phyloP scores from a whole-genome alignment of 2,888 invertebrate genomes.

The Tenthredo distinguenda region DNA sequence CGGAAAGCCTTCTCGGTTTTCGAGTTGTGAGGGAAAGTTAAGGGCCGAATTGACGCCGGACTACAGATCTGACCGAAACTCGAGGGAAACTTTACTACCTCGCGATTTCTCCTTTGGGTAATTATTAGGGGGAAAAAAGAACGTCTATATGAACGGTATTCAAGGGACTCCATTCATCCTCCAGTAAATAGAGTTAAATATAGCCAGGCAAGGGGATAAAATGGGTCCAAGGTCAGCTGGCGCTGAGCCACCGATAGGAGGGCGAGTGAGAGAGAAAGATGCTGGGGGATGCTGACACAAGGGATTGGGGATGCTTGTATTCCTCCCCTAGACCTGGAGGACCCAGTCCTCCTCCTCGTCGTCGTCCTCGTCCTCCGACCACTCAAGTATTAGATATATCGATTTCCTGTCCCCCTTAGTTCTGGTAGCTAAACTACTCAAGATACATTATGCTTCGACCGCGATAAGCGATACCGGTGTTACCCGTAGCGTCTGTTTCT shows the following conservation, averaged over 20 bases:
- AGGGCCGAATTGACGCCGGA: not conserved
- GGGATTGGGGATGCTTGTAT: conserved; percentile 62
- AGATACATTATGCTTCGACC: conserved; percentile 46
- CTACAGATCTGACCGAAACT: not conserved
- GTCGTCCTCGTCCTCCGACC: conserved; percentile 6
- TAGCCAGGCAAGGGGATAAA: conserved; percentile 60
- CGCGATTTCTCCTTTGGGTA: not conserved
- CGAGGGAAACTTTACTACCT: not conserved
- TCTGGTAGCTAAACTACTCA: conserved; percentile 31
- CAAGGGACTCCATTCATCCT: conserved; percentile 62
- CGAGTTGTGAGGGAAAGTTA: not conserved
- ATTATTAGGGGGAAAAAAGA: conserved; percentile 2
- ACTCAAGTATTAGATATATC: conserved; percentile 44
- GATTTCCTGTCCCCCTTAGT: conserved; percentile 46
- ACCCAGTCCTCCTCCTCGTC: conserved; percentile 2
- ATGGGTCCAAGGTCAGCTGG: conserved; percentile 69
- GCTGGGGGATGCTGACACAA: conserved; percentile 66
- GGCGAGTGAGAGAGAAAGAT: conserved; percentile 54
- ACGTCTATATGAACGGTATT: conserved; percentile 58
- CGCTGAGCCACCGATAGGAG: conserved; percentile 58
- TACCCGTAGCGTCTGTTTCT: not conserved
- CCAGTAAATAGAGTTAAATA: conserved; percentile 65
- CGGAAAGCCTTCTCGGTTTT: not conserved
- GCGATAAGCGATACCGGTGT: conserved; percentile 35
- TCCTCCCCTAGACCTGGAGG: conserved; percentile 9